Conservation (phyloP, 1,140 invertebrate genomes). For the Atta cephalotes region DNA sequence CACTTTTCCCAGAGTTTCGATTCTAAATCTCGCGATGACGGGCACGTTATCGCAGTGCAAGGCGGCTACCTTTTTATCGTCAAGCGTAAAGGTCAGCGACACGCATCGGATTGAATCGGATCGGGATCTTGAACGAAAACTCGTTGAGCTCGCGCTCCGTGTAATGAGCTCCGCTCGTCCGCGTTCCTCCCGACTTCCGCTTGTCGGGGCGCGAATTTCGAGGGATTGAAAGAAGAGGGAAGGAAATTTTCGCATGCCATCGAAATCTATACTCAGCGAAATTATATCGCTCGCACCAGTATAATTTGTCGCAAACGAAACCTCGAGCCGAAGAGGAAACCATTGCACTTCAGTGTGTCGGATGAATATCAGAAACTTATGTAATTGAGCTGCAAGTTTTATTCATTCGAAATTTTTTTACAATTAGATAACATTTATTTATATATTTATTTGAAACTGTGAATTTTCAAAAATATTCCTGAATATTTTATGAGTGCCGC, state of each 20-base stretch:
- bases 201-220: neutral
- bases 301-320: neutral
- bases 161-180: constrained; percentile 27
- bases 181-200: neutral
- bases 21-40: constrained; percentile 41
- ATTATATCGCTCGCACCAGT: neutral
- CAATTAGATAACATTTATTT: too few species aligned
- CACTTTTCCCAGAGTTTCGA: neutral
- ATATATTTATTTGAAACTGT: too few species aligned
- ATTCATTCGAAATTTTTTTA: too few species aligned
- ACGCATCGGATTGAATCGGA: constrained; percentile 18
- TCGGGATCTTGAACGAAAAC: constrained; percentile 53
- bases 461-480: too few species aligned
- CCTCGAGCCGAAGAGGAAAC: neutral
- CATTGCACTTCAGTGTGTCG: too few species aligned
- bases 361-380: too few species aligned
- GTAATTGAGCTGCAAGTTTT: too few species aligned
- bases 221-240: too few species aligned
- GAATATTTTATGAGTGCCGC: too few species aligned
- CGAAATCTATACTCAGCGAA: constrained; percentile 6
- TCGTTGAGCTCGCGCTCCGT: constrained; percentile 44
- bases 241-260: neutral
- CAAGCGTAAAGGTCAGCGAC: constrained; percentile 51
- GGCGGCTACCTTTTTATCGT: constrained; percentile 31
- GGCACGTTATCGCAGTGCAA: constrained; percentile 12